These are phyloP conservation scores for Sebastolobus alascanus DNA, from an alignment of 2,797 vertebrate species.

Conservation along the genomic window DNA sequence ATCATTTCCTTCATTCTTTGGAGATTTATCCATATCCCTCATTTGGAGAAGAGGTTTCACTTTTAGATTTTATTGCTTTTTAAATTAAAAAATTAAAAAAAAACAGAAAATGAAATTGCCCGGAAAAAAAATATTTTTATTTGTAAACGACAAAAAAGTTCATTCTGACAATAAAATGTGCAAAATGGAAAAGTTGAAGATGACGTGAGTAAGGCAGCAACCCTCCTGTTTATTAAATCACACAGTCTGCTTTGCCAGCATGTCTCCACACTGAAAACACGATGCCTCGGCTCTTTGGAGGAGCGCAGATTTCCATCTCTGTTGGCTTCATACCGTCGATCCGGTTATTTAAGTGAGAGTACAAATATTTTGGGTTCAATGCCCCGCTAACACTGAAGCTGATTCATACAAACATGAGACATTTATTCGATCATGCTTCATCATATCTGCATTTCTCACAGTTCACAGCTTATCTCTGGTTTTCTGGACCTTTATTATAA, in stretches of 20 bases:
- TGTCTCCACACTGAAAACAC: slow-evolving; percentile 58
- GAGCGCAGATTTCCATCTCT: slow-evolving; percentile 78
- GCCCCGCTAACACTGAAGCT: neutral
- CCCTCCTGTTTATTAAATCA: slow-evolving; percentile 68
- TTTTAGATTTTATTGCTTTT: slow-evolving; percentile 22
- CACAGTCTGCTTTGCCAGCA: slow-evolving; percentile 80
- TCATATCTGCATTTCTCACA: no score
- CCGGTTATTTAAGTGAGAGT: slow-evolving; percentile 59
- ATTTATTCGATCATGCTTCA: no score
- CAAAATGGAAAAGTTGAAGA: slow-evolving; percentile 41
- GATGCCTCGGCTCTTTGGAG: slow-evolving; percentile 61
- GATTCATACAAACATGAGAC: no score
- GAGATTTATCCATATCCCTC: neutral
- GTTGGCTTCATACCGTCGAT: slow-evolving; percentile 48
- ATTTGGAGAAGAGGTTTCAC: neutral
- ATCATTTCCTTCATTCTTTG: neutral
- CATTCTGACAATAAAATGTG: slow-evolving; percentile 53
- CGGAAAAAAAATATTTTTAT: slow-evolving; percentile 4
- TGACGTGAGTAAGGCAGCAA: slow-evolving; percentile 26
- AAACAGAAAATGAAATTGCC: neutral
- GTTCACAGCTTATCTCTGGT: no score
- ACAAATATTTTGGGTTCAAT: slow-evolving; percentile 74
- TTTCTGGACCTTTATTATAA: no score
- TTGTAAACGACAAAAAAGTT: slow-evolving; percentile 32
- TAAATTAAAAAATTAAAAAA: neutral